Evolutionary conservation across 2,113 vertebrate species (phyloP).

Genomic region (Pedionomus torquatus): DNA sequence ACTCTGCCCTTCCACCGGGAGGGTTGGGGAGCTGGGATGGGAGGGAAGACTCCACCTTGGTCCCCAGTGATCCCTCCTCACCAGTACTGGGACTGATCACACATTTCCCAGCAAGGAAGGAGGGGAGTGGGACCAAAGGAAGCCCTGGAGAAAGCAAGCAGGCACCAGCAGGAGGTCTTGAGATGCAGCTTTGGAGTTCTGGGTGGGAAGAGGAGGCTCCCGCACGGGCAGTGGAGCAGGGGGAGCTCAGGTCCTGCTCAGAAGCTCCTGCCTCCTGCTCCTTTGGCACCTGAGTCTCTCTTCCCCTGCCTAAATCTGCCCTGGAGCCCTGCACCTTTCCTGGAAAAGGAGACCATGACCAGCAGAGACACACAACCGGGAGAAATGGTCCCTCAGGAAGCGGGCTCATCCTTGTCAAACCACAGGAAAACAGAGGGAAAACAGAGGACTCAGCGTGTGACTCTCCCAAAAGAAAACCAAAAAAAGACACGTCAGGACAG

Average conservation of each 20-base stretch:
- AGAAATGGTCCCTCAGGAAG: rapidly evolving
- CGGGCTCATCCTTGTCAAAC: neutral
- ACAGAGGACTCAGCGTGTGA: neutral
- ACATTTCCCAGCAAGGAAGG: neutral
- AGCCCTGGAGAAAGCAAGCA: neutral
- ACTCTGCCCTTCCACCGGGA: neutral
- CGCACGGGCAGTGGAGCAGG: neutral
- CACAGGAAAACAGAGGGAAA: neutral
- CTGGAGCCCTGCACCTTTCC: neutral
- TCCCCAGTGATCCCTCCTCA: neutral
- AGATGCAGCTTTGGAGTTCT: neutral
- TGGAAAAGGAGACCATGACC: neutral
- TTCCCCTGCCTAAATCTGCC: neutral
- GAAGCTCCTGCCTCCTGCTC: neutral
- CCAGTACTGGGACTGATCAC: neutral
- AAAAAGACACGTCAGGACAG: neutral
- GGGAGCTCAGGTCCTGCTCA: neutral
- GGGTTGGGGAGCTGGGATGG: neutral
- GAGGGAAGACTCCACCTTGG: neutral
- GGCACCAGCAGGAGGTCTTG: neutral
- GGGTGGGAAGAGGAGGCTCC: neutral
- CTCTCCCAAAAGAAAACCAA: neutral
- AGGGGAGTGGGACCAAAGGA: neutral
- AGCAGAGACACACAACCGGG: rapidly evolving
- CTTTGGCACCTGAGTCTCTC: neutral